Conservation (phyloP, 2,113 vertebrate genomes). For the Cacatua alba region DNA sequence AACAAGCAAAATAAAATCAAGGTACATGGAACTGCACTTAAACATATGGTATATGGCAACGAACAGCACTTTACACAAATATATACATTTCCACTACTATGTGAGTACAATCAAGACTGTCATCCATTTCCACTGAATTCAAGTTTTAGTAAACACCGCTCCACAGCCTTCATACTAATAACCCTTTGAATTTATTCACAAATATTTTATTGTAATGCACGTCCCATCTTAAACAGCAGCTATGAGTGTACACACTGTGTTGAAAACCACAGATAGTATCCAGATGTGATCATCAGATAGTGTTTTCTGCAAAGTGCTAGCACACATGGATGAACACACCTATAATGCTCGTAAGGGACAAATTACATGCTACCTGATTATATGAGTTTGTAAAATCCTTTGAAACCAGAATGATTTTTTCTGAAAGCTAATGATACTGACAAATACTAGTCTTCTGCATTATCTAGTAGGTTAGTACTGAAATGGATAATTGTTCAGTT, state of each 20-base stretch:
- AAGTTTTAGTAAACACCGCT: neutral
- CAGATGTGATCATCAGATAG: neutral
- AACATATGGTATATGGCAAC: neutral
- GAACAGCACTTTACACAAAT: neutral
- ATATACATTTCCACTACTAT: neutral
- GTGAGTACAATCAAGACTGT: neutral
- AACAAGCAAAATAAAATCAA: neutral
- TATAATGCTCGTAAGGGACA: neutral
- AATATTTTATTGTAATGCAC: neutral
- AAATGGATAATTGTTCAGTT: neutral
- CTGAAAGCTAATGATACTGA: neutral
- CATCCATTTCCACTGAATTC: neutral
- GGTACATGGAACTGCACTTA: neutral
- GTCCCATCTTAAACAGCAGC: neutral
- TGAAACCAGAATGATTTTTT: neutral
- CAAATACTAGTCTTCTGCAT: neutral
- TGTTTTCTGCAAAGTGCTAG: neutral
- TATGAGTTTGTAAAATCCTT: neutral
- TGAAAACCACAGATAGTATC: neutral
- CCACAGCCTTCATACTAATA: neutral
- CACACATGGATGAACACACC: neutral
- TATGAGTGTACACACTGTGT: neutral
- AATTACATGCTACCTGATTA: neutral
- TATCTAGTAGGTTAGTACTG: neutral
- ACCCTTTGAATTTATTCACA: neutral